A percentile compares a stretch with the other conserved stretches of the same genome.
These are phyloP conservation scores for Formica selysi DNA, from an alignment of 1,140 invertebrate species.

Conservation along the genomic window DNA sequence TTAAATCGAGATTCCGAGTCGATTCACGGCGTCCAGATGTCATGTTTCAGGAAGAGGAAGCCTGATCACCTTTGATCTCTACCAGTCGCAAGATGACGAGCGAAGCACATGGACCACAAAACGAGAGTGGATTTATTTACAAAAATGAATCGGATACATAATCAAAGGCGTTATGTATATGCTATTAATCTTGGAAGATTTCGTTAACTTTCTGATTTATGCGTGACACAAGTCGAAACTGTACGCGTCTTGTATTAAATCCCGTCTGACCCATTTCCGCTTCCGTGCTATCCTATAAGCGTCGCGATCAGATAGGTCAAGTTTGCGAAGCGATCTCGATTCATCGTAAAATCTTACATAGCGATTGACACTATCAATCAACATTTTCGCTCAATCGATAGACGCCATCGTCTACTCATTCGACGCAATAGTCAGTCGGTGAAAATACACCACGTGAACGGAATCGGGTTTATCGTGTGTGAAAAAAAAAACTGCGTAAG, in stretches of 20 bases:
- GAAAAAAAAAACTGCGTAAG: constrained; percentile 41
- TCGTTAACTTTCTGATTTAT: background rate
- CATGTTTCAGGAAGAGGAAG: constrained; percentile 72
- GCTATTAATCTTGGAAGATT: background rate
- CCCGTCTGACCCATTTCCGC: constrained; percentile 77
- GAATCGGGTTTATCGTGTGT: constrained; percentile 41
- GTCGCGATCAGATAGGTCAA: constrained; percentile 77
- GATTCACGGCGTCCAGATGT: constrained; percentile 77
- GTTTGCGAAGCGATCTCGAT: constrained; percentile 35
- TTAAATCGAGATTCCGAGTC: constrained; percentile 56
- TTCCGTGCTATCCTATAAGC: constrained; percentile 66
- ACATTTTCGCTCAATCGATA: constrained; percentile 17
- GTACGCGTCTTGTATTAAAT: constrained; percentile 55
- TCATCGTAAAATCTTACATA: background rate
- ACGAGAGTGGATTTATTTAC: background rate
- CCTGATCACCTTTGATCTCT: constrained; percentile 33
- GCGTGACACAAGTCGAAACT: background rate
- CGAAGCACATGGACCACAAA: constrained; percentile 6
- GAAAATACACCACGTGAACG: constrained; percentile 51
- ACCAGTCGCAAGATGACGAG: constrained; percentile 36
- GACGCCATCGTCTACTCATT: background rate
- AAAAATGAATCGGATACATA: constrained; percentile 10
- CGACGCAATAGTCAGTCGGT: constrained; percentile 9
- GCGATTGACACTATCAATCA: background rate
- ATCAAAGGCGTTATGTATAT: background rate